Conservation (phyloP, 2,113 vertebrate species). For the Jaculus jaculus region DNA sequence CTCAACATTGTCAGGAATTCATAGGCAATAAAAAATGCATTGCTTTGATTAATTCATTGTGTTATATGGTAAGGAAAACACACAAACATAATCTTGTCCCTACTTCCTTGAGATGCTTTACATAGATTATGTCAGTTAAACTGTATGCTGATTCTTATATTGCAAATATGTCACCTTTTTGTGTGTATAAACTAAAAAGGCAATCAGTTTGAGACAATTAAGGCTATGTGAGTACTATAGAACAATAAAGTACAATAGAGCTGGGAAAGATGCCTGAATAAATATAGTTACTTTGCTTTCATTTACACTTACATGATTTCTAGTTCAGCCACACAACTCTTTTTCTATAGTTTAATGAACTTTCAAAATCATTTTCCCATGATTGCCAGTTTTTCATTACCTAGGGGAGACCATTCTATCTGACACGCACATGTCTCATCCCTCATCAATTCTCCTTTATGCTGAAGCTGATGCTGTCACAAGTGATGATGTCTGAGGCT, state of each 20-base stretch:
- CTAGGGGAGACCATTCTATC: not conserved
- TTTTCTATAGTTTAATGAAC: not conserved
- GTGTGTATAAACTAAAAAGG: not conserved
- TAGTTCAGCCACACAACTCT: not conserved
- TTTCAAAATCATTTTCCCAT: not conserved
- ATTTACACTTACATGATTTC: not conserved
- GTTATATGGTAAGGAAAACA: not conserved
- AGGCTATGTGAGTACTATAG: not conserved
- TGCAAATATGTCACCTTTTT: not conserved
- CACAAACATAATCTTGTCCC: not conserved
- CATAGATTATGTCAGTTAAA: not conserved
- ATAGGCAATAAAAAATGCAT: not conserved
- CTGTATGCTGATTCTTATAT: not conserved
- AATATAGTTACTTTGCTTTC: not conserved
- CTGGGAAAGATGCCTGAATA: not conserved
- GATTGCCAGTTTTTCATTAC: conserved; percentile 36
- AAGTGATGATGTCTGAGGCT: conserved; percentile 71
- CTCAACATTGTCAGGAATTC: not conserved
- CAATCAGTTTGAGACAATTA: not conserved
- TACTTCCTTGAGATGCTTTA: not conserved
- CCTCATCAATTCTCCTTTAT: conserved; percentile 73
- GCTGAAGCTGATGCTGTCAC: conserved; percentile 71
- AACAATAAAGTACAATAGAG: not conserved
- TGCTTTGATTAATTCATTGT: not conserved
- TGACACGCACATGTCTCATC: conserved; percentile 55